These are phyloP conservation scores for Megastigmus dorsalis DNA, from an alignment of 2,888 invertebrate species.

Conservation along the genomic window DNA sequence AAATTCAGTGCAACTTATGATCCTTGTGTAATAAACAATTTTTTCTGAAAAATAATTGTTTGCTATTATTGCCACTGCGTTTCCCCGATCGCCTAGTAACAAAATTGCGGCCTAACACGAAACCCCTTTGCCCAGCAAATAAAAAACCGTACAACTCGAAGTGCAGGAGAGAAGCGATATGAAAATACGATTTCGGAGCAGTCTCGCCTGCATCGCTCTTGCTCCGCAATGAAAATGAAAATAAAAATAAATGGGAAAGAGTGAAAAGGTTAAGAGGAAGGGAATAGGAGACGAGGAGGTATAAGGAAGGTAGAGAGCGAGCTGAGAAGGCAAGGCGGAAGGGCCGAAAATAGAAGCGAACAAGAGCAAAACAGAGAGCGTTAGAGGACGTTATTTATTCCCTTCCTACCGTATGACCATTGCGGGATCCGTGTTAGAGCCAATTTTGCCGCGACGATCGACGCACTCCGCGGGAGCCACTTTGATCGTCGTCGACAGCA, in stretches of 20 bases:
- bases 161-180: not conserved
- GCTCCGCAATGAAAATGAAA: slow-evolving; percentile 28
- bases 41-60: no score
- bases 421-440: slow-evolving; percentile 71
- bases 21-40: no score
- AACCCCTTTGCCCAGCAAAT: not conserved
- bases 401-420: slow-evolving; percentile 72
- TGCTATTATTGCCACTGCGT: slow-evolving; percentile 3
- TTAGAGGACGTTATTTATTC: slow-evolving; percentile 42
- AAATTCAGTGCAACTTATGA: no score
- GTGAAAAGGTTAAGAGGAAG: not conserved
- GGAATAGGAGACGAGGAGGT: no score
- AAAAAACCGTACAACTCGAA: not conserved
- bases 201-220: not conserved
- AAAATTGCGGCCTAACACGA: not conserved
- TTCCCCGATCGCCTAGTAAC: slow-evolving; percentile 33
- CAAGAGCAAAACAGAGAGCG: slow-evolving; percentile 51
- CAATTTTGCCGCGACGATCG: slow-evolving; percentile 67
- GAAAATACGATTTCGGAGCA: slow-evolving; percentile 7
- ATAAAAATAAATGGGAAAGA: not conserved
- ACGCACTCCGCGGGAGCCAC: slow-evolving; percentile 66
- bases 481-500: slow-evolving; percentile 54
- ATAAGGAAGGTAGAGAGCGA: slow-evolving; percentile 1
- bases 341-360: slow-evolving; percentile 52
- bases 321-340: slow-evolving; percentile 30